These are phyloP conservation scores for Esox masquinongy DNA, from an alignment of 2,797 vertebrate species.

Conservation along the genomic window DNA sequence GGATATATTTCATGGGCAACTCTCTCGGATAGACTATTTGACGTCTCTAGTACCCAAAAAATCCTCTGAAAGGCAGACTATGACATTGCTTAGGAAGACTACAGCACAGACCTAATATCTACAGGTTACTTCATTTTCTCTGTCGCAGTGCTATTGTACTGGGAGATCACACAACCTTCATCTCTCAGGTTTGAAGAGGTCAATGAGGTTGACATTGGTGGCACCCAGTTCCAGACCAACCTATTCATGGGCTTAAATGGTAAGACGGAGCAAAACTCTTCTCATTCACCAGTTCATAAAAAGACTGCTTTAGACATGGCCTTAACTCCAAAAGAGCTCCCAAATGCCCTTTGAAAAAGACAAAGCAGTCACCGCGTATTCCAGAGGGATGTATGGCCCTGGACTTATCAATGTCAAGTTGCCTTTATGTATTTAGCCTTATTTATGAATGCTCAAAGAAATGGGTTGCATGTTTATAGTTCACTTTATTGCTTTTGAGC, in stretches of 20 bases:
- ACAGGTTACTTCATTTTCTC: not conserved
- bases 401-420: constrained; percentile 49
- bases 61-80: not conserved
- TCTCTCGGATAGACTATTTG: not conserved
- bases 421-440: constrained; percentile 36
- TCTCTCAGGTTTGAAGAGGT: constrained; percentile 43
- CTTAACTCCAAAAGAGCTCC: constrained; percentile 40
- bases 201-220: constrained; percentile 53
- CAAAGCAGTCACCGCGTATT: constrained; percentile 39
- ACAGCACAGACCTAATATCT: constrained; percentile 15
- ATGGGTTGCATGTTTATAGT: not conserved
- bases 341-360: constrained; percentile 32
- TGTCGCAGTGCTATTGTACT: constrained; percentile 27
- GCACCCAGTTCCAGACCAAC: constrained; percentile 55
- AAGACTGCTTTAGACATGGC: constrained; percentile 26
- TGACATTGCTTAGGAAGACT: constrained; percentile 15
- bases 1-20: not conserved
- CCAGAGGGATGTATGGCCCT: constrained; percentile 21
- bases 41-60: constrained; percentile 9
- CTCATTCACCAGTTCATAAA: constrained; percentile 40
- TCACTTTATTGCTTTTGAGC: not conserved
- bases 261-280: constrained; percentile 56
- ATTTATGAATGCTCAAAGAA: constrained; percentile 30
- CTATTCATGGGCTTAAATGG: constrained; percentile 41
- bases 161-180: constrained; percentile 48